phyloP scores from a whole-genome alignment of 2,797 vertebrate genomes.

The Cynodonichthys magdalenae region DNA sequence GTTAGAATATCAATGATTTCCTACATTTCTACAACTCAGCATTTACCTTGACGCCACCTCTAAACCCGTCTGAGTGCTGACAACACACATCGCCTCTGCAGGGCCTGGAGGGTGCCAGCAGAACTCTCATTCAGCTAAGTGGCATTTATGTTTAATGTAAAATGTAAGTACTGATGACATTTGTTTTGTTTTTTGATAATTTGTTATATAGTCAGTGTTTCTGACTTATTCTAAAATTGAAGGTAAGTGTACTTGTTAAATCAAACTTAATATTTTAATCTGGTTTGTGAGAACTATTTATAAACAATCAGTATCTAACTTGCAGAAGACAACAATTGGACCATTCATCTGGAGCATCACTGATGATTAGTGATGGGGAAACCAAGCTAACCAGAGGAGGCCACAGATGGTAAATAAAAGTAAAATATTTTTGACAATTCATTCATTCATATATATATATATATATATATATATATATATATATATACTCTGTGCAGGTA shows the following conservation, averaged over 20 bases:
- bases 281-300: background rate
- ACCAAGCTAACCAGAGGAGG: background rate
- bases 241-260: background rate
- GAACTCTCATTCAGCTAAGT: conserved; percentile 72
- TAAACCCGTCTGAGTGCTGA: conserved; percentile 79
- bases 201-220: conserved; percentile 10
- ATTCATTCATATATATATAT: no score
- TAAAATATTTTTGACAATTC: background rate
- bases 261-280: background rate
- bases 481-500: conserved; percentile 7
- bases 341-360: background rate
- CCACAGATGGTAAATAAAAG: background rate
- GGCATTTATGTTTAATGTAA: conserved; percentile 65
- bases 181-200: conserved; percentile 21
- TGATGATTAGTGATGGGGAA: background rate
- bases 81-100: conserved; percentile 73
- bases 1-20: conserved; percentile 98
- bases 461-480: no score
- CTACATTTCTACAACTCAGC: conserved; percentile 85
- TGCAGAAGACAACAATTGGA: background rate
- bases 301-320: background rate
- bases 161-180: conserved; percentile 58
- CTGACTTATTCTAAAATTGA: background rate
- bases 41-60: conserved; percentile 95
- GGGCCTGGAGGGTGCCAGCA: conserved; percentile 56